Evolutionary conservation across 2,113 vertebrate genomes (phyloP), one percentile per base, ranked within the genome.

Genomic region (Neolamprologus longior): DNA sequence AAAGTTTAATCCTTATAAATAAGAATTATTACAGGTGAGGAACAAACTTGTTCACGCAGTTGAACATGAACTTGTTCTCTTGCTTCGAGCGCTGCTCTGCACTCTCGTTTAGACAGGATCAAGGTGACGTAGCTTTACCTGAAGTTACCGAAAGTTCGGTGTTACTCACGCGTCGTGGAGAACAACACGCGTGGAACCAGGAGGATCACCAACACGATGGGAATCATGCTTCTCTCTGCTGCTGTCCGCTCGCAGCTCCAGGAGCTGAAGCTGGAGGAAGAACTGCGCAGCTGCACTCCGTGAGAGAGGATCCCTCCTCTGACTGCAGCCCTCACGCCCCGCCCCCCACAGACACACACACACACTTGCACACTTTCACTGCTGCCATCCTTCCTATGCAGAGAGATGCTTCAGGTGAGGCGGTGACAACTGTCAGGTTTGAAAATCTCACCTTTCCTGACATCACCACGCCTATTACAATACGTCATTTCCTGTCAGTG

Each of bases 81-180:
- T 73, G 68, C 40, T 47, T 19, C 9, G 14, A 28, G 24, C 14
- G 24, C 42, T 50, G 14, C 42, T 50, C 24, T 76, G 42, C 24
- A 21, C 42, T 37, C 42, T 54, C 73, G 21, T 40, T 21, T 5
- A 35, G 9, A n/a, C 9, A 13, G 8, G 17, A 17, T n/a, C 21
- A 2, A 80, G 37, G 57, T 47, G n/a, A 28, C 26, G 76, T 5
- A 6, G 42, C 17, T 50, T 31, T 28, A 78, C 19, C 61, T 1
- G 61, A 66, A 17, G 71, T 28, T 50, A 28, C 13, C 28, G 7
- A 76, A 31, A 78, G 71, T 76, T 76, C 4, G 71, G 33, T 33
- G 66, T 24, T 94, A 96, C 96, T 96, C 92, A 97, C 96, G 90
- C 52, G 91, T 88, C 26, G 88, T 86, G 63, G 94, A 95, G 88